These are phyloP conservation scores for Drosophila mojavensis DNA, from an alignment of 1,140 invertebrate genomes.

Conservation along the genomic window DNA sequence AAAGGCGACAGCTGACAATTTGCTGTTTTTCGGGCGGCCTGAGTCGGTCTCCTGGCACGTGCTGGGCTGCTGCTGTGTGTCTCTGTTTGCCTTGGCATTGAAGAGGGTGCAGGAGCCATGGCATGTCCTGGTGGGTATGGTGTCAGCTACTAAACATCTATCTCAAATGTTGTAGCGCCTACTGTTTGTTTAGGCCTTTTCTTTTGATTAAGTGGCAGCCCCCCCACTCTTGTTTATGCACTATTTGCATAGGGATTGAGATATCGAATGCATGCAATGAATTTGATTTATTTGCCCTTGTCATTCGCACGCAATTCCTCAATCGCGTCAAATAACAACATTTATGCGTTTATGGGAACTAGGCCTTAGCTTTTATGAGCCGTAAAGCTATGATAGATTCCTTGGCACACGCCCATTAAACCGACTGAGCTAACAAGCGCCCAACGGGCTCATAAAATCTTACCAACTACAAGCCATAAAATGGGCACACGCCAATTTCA, in stretches of 20 bases:
- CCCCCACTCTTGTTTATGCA: slow-evolving; percentile 57
- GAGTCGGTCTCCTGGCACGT: slow-evolving; percentile 23
- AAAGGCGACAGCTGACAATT: slow-evolving; percentile 35
- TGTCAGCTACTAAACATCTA: slow-evolving; percentile 9
- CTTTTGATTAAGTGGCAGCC: slow-evolving; percentile 70
- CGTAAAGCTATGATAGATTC: slow-evolving; percentile 74
- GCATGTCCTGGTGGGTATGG: slow-evolving; percentile 20
- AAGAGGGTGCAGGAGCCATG: slow-evolving; percentile 28
- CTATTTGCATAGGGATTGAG: slow-evolving; percentile 74
- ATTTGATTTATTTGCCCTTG: slow-evolving; percentile 60
- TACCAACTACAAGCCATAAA: slow-evolving; percentile 57
- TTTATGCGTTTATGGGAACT: slow-evolving; percentile 33
- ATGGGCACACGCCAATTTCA: slow-evolving; percentile 16
- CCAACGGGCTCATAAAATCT: slow-evolving; percentile 58
- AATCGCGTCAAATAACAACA: slow-evolving; percentile 42
- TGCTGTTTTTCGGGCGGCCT: not conserved
- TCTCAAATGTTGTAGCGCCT: not conserved
- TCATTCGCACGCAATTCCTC: slow-evolving; percentile 24
- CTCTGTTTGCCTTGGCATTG: slow-evolving; percentile 27
- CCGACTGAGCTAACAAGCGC: slow-evolving; percentile 33
- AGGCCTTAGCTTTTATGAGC: slow-evolving; percentile 60
- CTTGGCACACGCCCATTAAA: slow-evolving; percentile 62
- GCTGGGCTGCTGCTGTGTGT: slow-evolving; percentile 5
- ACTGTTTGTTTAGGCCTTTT: slow-evolving; percentile 72
- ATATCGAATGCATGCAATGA: slow-evolving; percentile 57